phyloP scores from a whole-genome alignment of 2,888 invertebrate genomes.

The Temnothorax rugatulus region DNA sequence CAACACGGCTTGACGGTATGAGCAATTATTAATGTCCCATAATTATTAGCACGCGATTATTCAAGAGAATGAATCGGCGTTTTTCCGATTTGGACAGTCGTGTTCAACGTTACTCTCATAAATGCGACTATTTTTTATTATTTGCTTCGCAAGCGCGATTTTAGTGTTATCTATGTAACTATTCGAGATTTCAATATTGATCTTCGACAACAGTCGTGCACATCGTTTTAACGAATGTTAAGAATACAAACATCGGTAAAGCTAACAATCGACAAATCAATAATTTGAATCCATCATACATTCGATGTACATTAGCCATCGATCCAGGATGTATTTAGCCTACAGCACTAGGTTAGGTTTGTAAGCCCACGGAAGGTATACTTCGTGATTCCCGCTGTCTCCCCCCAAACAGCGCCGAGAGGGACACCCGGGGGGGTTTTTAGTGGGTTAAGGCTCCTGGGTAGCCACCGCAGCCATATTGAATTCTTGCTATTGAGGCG shows the following conservation, averaged over 20 bases:
- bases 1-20: constrained; percentile 16
- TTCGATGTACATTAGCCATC: constrained; percentile 45
- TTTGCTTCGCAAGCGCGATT: neutral
- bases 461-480: no score
- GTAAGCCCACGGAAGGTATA: no score
- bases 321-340: constrained; percentile 43
- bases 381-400: no score
- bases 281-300: constrained; percentile 39
- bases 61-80: constrained; percentile 11
- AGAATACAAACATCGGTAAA: neutral
- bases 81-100: constrained; percentile 18
- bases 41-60: constrained; percentile 46
- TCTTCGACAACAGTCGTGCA: neutral
- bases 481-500: no score
- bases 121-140: constrained; percentile 28
- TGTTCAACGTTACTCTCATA: constrained; percentile 14
- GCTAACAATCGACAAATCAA: constrained; percentile 22
- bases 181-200: constrained; percentile 8
- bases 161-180: neutral
- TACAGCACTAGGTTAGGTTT: constrained; percentile 3
- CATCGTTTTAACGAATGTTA: constrained; percentile 1
- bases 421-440: no score
- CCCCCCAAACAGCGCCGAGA: no score
- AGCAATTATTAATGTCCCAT: constrained; percentile 34
- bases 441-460: no score